Percentiles rank a stretch among this genome's conserved stretches.
Conservation (phyloP, 2,888 invertebrate species). For the Sinhomidia bicolor region DNA sequence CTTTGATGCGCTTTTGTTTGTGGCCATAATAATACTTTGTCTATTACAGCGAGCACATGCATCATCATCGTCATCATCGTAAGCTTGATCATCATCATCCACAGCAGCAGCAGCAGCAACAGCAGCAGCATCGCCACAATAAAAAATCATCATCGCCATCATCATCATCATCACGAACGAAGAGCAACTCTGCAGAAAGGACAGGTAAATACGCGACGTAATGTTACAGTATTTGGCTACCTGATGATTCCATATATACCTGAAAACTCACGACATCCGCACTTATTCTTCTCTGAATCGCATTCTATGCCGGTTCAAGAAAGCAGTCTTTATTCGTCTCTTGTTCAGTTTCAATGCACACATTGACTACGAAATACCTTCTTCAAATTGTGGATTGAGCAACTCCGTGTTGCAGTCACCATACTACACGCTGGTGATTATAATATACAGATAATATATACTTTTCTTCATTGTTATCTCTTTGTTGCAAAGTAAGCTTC, state of each 20-base stretch:
- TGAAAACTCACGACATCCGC: conserved; percentile 72
- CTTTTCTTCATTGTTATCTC: conserved; percentile 33
- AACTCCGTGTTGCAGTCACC: conserved; percentile 25
- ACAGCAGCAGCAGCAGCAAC: conserved; percentile 8
- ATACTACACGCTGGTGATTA: conserved; percentile 2
- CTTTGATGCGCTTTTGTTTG: conserved; percentile 27
- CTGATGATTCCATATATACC: conserved; percentile 74
- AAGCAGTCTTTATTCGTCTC: conserved; percentile 63
- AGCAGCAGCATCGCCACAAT: conserved; percentile 32
- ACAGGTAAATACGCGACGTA: conserved; percentile 33
- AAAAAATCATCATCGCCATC: conserved; percentile 22
- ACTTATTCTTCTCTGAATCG: conserved; percentile 74
- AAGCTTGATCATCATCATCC: conserved; percentile 6
- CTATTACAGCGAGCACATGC: conserved; percentile 56
- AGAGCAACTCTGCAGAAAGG: conserved; percentile 3
- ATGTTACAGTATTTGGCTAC: conserved; percentile 62
- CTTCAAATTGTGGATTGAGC: conserved; percentile 34
- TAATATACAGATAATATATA: too few relatives aligned
- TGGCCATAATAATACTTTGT: conserved; percentile 24
- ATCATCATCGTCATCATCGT: conserved; percentile 24
- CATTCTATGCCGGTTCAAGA: conserved; percentile 74
- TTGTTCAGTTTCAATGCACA: conserved; percentile 73
- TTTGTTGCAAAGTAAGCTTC: conserved; percentile 51
- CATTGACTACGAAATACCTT: conserved; percentile 51
- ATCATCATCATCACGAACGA: conserved; percentile 15